Base-by-base conservation (phyloP, 2,797 vertebrate species). In the Novumbra hubbsi region DNA sequence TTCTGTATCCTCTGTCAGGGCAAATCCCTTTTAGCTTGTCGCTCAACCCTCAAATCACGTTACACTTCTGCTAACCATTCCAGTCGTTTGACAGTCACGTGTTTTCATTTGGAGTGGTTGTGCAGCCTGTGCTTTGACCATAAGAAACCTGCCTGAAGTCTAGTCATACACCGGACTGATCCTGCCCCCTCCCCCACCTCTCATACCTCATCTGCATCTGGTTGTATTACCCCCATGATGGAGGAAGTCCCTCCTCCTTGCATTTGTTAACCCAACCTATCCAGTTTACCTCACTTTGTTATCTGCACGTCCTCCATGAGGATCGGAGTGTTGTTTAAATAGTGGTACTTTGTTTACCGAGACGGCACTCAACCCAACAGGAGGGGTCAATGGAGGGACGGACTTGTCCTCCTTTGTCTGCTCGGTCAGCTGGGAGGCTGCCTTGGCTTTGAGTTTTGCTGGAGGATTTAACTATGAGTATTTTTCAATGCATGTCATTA, bases 261-360 rank as follows among this genome's bases (percentile, higher is more conserved):
- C 57, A 49, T 55, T 34, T 60, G 14, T 71, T 71, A 21, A 38
- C 50, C 24, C 5, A 28, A 30, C 30, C 17, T 52, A 38, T 16
- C 52, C 50, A 71, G 50, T 57, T 71, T 71, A 19, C 50, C 52
- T 16, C 11, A 71, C 52, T 2, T 71, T 55, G 57, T 70, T 70
- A 55, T 57, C 11, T 34, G 9, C 49, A 32, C 21, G 17, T 71
- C 15, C 34, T 41, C 55, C 32, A 38, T 38, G 30, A 41, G 70
- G 70, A 60, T 19, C 12, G n/a, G 14, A 15, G 52, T 60, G 70
- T 71, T 28, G 16, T 63, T 50, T 52, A 27, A 27, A 12, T 32
- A 12, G 17, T 55, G 50, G 1, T 3, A 71, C 21, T 28, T 60
- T 16, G 19, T 21, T 28, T 16, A 11, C 5, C 32, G 27, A 19